Conservation (phyloP, 2,797 vertebrate genomes). For the Silurus aristotelis region DNA sequence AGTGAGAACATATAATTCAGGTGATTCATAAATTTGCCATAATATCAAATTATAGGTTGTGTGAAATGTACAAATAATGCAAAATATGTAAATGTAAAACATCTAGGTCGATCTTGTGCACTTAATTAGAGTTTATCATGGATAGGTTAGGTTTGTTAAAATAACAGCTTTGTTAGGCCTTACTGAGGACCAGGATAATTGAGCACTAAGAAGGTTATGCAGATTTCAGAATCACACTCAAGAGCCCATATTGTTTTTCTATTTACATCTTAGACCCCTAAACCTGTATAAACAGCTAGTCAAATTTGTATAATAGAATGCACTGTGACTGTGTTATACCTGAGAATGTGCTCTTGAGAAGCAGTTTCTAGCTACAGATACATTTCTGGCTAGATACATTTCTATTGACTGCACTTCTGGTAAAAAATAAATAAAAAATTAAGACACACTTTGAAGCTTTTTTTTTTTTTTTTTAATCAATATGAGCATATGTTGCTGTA, state of each 20-base stretch:
- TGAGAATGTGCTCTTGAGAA: not conserved
- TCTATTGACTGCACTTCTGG: not conserved
- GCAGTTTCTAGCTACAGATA: too few species aligned
- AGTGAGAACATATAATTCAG: too few species aligned
- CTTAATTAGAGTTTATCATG: not conserved
- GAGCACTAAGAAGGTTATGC: not conserved
- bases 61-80: not conserved
- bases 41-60: not conserved
- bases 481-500: not conserved
- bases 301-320: not conserved
- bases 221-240: not conserved
- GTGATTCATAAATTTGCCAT: not conserved
- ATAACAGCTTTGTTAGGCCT: not conserved
- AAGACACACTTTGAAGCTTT: not conserved
- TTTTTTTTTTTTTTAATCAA: not conserved
- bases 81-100: not conserved
- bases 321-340: not conserved
- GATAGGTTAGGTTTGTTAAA: not conserved
- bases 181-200: not conserved
- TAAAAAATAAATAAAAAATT: not conserved
- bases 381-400: not conserved
- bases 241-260: not conserved
- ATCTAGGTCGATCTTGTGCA: not conserved
- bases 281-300: not conserved
- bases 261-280: not conserved